phyloP scores from a whole-genome alignment of 2,888 invertebrate species.

The Hirudinaria manillensis region DNA sequence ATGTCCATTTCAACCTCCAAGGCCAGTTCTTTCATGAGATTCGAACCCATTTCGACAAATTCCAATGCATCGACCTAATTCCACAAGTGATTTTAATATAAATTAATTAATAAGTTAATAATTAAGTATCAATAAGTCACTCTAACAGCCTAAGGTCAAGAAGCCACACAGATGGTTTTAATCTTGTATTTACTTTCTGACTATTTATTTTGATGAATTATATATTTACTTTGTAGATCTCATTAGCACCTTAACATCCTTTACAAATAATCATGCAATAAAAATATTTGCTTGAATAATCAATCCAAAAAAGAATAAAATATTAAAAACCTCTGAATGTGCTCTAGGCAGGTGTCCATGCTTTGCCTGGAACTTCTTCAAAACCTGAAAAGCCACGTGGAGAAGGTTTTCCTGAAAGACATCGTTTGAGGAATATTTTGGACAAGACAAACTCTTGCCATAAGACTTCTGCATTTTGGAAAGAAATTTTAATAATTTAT shows the following conservation, averaged over 20 bases:
- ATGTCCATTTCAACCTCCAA: slow-evolving; percentile 60
- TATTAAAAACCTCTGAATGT: slow-evolving; percentile 64
- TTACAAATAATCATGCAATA: not conserved
- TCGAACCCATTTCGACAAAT: slow-evolving; percentile 43
- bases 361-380: slow-evolving; percentile 66
- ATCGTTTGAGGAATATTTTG: slow-evolving; percentile 85
- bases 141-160: too few relatives aligned
- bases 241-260: too few relatives aligned
- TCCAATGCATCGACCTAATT: not conserved
- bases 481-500: slow-evolving; percentile 43
- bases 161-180: too few relatives aligned
- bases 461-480: slow-evolving; percentile 72
- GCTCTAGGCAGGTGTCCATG: slow-evolving; percentile 68
- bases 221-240: too few relatives aligned
- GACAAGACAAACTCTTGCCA: slow-evolving; percentile 68
- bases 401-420: slow-evolving; percentile 81
- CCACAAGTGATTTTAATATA: not conserved
- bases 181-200: too few relatives aligned
- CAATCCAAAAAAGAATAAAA: not conserved
- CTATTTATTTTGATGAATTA: not conserved
- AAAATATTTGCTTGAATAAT: not conserved
- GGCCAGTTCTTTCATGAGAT: slow-evolving; percentile 49
- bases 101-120: slow-evolving; percentile 19
- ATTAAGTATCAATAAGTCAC: too few relatives aligned
- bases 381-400: slow-evolving; percentile 76